Conservation (phyloP, 1,140 invertebrate genomes). For the Solen grandis region DNA sequence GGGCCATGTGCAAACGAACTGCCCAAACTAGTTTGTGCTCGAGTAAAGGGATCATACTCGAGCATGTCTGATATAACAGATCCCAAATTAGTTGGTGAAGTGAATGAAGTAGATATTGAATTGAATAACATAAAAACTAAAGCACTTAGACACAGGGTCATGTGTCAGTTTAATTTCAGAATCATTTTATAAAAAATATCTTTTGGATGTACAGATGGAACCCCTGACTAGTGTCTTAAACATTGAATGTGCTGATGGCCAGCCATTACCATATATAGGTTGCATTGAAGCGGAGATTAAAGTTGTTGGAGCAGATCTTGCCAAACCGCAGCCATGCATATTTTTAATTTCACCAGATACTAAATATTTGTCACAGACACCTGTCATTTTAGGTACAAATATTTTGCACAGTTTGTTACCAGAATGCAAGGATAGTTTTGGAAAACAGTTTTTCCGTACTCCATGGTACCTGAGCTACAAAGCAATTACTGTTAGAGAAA, state of each 20-base stretch:
- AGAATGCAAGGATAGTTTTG: neutral
- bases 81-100: conserved; percentile 8
- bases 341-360: conserved; percentile 27
- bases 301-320: neutral
- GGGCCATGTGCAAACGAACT: too few species aligned
- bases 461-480: conserved; percentile 24
- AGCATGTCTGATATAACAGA: conserved; percentile 35
- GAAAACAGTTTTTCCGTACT: conserved; percentile 1
- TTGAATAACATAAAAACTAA: conserved; percentile 1
- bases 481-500: conserved; percentile 1
- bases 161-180: too few species aligned
- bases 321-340: neutral
- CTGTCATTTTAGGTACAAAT: conserved; percentile 30
- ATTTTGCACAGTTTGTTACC: conserved; percentile 6
- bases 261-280: conserved; percentile 14
- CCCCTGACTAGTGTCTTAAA: conserved; percentile 5
- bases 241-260: conserved; percentile 37
- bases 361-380: conserved; percentile 42
- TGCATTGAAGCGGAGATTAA: conserved; percentile 6
- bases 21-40: conserved; percentile 7
- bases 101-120: conserved; percentile 6
- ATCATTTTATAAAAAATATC: conserved; percentile 15
- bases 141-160: too few species aligned
- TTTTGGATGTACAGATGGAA: conserved; percentile 14
- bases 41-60: conserved; percentile 19